Evolutionary conservation across 2,888 invertebrate species (phyloP).

Genomic region (Eupelmus urozonus): DNA sequence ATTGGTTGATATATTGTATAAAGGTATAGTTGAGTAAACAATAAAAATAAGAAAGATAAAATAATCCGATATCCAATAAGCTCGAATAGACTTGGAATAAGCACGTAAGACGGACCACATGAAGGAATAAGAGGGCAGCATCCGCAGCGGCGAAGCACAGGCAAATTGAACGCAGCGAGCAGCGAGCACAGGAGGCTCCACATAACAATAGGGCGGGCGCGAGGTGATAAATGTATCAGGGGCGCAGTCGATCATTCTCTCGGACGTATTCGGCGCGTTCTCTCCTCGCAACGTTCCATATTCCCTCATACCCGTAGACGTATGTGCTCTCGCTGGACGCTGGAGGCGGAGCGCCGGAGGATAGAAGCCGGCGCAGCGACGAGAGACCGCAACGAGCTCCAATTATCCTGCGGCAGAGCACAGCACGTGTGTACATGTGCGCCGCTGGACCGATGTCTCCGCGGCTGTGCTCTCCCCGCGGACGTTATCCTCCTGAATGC

Average conservation of each 20-base stretch:
- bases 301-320: too few species aligned
- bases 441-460: slow-evolving; percentile 44
- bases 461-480: slow-evolving; percentile 42
- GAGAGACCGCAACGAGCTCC: slow-evolving; percentile 68
- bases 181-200: background rate
- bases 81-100: too few species aligned
- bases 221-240: slow-evolving; percentile 47
- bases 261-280: slow-evolving; percentile 60
- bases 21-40: too few species aligned
- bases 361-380: slow-evolving; percentile 57
- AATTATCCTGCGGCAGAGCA: slow-evolving; percentile 73
- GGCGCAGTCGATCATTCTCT: slow-evolving; percentile 61
- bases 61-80: too few species aligned
- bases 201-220: background rate
- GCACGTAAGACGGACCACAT: too few species aligned
- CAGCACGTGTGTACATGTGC: slow-evolving; percentile 70
- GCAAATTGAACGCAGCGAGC: too few species aligned
- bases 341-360: slow-evolving; percentile 61
- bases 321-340: slow-evolving; percentile 39
- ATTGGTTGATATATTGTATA: too few species aligned
- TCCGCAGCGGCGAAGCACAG: too few species aligned
- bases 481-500: slow-evolving; percentile 66
- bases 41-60: too few species aligned
- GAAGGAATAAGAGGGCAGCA: too few species aligned
- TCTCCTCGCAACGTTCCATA: background rate